A percentile compares a stretch with the other conserved stretches of the same genome.
Evolutionary conservation across 2,888 invertebrate species (phyloP).

Genomic region (Dryococelus australis): DNA sequence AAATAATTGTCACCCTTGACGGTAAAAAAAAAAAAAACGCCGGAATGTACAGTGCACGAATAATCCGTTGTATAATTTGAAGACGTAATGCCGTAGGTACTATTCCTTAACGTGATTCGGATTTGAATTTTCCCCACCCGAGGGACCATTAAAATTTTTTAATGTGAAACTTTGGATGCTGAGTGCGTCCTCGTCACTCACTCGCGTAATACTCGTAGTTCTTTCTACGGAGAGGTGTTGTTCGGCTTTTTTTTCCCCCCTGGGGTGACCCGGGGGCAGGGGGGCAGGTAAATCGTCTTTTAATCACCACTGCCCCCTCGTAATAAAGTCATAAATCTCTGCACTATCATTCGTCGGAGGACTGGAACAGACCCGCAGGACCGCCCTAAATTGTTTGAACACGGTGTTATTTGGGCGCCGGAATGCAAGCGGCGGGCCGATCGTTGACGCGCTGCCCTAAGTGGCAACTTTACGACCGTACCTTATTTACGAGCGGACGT

Average conservation of each 20-base stretch:
- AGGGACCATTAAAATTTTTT: not conserved
- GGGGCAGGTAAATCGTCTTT: not conserved
- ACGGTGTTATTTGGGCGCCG: not conserved
- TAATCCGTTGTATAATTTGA: not conserved
- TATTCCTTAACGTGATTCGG: not conserved
- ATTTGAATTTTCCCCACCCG: not conserved
- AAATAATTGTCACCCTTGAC: not conserved
- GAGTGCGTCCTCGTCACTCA: not conserved
- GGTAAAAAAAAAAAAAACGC: not conserved
- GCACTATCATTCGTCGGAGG: not conserved
- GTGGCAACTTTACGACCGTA: not conserved
- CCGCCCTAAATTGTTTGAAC: not conserved
- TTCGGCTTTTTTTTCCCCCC: not conserved
- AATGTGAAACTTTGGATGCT: not conserved
- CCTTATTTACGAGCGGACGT: not conserved
- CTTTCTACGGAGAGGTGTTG: not conserved
- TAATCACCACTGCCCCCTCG: slow-evolving; percentile 11
- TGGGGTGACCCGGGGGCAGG: not conserved
- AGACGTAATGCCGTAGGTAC: not conserved
- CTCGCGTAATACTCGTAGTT: not conserved
- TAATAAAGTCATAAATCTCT: slow-evolving; percentile 5
- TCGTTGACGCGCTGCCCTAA: not conserved
- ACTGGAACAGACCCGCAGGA: not conserved
- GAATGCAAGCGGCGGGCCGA: not conserved
- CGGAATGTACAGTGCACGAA: not conserved